A percentile compares a stretch with the other conserved stretches of the same genome.
These are phyloP conservation scores for Gymnobelideus leadbeateri DNA, from an alignment of 2,113 vertebrate species.

Conservation along the genomic window DNA sequence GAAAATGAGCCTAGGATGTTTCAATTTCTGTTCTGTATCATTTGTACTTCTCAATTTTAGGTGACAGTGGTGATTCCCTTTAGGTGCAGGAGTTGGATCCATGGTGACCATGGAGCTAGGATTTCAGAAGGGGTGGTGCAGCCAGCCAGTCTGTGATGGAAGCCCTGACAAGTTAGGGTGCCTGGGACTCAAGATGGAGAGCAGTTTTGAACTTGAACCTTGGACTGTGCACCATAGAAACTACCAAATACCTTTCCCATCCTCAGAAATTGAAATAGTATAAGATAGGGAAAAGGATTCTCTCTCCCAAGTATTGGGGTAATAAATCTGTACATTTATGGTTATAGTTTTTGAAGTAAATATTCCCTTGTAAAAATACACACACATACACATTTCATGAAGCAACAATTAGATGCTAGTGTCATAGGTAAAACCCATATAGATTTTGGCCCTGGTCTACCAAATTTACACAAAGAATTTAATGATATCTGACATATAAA, in stretches of 20 bases:
- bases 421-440: not conserved
- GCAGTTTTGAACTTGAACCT: not conserved
- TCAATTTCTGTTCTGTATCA: not conserved
- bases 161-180: not conserved
- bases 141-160: not conserved
- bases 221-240: not conserved
- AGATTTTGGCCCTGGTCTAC: not conserved
- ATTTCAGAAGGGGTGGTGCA: not conserved
- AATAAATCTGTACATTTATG: not conserved
- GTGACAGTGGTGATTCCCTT: not conserved
- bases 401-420: not conserved
- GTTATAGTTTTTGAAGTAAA: not conserved
- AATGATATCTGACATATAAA: not conserved
- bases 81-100: not conserved
- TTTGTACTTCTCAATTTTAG: not conserved
- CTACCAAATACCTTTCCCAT: not conserved
- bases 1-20: not conserved
- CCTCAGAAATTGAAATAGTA: not conserved
- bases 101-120: not conserved
- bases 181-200: not conserved
- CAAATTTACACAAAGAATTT: not conserved
- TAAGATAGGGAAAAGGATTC: not conserved
- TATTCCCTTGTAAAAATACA: not conserved
- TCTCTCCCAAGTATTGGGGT: too few species aligned
- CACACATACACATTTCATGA: too few species aligned